Conservation (phyloP, 2,113 vertebrate genomes). For the Pachycephala philippinensis region DNA sequence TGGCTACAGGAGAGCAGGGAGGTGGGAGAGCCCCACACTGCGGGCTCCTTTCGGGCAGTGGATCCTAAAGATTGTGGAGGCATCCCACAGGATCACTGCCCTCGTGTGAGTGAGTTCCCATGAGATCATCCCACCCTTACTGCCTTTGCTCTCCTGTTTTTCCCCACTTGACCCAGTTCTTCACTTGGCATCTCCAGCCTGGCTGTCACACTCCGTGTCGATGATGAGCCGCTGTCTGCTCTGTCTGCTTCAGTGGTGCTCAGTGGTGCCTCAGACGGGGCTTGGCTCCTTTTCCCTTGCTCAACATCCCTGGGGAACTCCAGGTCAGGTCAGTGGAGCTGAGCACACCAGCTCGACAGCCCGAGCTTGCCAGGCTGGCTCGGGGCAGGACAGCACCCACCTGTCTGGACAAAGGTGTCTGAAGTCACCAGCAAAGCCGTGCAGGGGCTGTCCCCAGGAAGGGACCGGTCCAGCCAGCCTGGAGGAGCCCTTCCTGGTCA, state of each 20-base stretch:
- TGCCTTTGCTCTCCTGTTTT: neutral
- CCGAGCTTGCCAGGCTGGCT: neutral
- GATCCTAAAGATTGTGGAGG: neutral
- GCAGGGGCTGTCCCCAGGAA: neutral
- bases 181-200: neutral
- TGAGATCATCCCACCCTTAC: neutral
- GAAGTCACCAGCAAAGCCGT: neutral
- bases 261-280: neutral
- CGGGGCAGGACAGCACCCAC: neutral
- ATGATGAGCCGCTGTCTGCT: neutral
- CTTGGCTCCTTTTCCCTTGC: neutral
- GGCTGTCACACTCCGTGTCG: fast-evolving
- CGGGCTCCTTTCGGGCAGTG: fast-evolving
- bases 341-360: neutral
- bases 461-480: neutral
- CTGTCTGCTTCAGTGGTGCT: neutral
- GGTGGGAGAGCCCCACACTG: fast-evolving
- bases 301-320: neutral
- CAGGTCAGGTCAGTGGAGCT: neutral
- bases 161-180: neutral
- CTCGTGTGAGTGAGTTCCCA: fast-evolving
- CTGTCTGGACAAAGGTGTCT: neutral
- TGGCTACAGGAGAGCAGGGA: neutral
- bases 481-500: neutral
- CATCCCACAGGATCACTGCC: neutral